Evolutionary conservation across 2,888 invertebrate genomes (phyloP), one percentile per base, ranked within the genome.

Genomic region (Melanargia galathea): DNA sequence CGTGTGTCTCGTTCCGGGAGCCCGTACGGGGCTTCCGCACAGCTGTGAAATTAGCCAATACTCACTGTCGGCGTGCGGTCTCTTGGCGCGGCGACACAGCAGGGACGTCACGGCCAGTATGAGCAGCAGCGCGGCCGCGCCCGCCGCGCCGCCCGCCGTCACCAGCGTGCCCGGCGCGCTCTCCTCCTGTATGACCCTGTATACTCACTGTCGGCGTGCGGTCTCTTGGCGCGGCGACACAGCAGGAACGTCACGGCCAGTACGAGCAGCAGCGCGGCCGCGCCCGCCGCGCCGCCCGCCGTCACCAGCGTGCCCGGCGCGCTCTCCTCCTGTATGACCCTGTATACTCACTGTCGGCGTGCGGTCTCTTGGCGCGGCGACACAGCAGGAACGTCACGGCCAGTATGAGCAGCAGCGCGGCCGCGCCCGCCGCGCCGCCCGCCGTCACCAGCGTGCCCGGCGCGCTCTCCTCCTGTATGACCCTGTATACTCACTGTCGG

Each of bases 401-500:
- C 4, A 86, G 78, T 38, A 87, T 72, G 11, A 85, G 77, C 18
- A 90, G 70, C 49, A 90, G 66, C 1, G 84, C 84, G 0, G 84
- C 80, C 1, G 84, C 90, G 0, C 87, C 92, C 22, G 85, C 75
- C 40, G 87, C 87, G 2, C 90, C 89, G 24, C 87, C 92, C 4
- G 88, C 90, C 7, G 88, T 87, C 45, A 90, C 79, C 59, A 89
- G 78, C 43, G 88, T 83, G 33, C 80, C 82, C 0, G 83, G 79
- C 51, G 80, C 66, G 30, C 6, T 30, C 24, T 26, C 24, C 24
- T 26, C 5, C 24, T 73, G n/a, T n/a, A n/a, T n/a, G 24, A 5
- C 24, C 3, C 24, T 26, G 24, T 26, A 26, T 26, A 26, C 24
- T 26, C 24, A 26, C 24, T 26, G 24, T 26, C 24, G 2, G 24